These are phyloP conservation scores for Trissoscelio sp. DNA, from an alignment of 2,888 invertebrate species.

Conservation along the genomic window DNA sequence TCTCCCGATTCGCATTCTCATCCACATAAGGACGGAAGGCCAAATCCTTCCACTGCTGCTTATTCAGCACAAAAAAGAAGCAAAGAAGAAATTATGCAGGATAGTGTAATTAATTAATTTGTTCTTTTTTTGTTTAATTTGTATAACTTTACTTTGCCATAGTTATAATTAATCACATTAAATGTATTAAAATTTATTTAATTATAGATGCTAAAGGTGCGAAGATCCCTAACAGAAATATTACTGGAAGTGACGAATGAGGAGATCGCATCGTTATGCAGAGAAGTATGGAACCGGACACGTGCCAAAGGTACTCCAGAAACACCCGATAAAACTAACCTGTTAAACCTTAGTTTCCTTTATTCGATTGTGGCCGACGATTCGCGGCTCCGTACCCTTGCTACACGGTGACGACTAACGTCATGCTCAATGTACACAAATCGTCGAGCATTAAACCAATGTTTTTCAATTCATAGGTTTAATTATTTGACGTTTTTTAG, in stretches of 20 bases:
- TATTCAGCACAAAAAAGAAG: conserved; percentile 82
- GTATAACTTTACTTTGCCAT: too few species aligned
- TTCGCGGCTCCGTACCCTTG: conserved; percentile 43
- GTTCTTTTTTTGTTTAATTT: neutral
- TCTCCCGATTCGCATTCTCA: conserved; percentile 79
- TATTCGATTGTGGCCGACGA: conserved; percentile 69
- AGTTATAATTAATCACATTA: too few species aligned
- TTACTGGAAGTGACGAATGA: conserved; percentile 96
- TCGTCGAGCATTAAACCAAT: conserved; percentile 78
- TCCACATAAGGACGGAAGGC: conserved; percentile 76
- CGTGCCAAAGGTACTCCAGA: conserved; percentile 90
- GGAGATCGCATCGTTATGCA: conserved; percentile 93
- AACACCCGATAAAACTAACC: conserved; percentile 77
- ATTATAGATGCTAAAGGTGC: conserved; percentile 92
- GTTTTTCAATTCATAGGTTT: conserved; percentile 78
- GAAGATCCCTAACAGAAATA: conserved; percentile 95
- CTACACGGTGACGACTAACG: conserved; percentile 53
- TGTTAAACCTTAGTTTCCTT: conserved; percentile 76
- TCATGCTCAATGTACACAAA: conserved; percentile 73
- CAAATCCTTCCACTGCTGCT: conserved; percentile 69
- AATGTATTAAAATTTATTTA: conserved; percentile 8
- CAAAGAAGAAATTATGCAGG: conserved; percentile 87
- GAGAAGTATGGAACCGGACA: conserved; percentile 92
- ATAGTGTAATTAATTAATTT: conserved; percentile 85
- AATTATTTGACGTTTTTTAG: conserved; percentile 79